Evolutionary conservation across 2,797 vertebrate species (phyloP).

Genomic region (Phrynocephalus guinanensis): DNA sequence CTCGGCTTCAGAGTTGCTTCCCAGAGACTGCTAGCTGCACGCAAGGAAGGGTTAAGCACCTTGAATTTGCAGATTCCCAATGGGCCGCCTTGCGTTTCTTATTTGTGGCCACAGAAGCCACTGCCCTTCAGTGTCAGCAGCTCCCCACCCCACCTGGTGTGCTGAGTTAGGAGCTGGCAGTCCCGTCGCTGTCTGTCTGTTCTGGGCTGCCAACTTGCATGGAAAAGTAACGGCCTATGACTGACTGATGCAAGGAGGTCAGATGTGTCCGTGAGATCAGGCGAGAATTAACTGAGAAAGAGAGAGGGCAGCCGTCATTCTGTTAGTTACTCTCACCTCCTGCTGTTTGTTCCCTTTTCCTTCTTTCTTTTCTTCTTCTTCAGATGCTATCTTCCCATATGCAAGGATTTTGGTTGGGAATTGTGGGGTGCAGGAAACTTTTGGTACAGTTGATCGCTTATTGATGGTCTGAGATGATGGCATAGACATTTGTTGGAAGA

Average conservation of each 20-base stretch:
- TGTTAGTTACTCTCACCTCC: not conserved
- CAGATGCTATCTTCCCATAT: no score
- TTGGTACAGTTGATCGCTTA: no score
- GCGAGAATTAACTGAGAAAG: not conserved
- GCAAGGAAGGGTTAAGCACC: not conserved
- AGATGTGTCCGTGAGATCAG: not conserved
- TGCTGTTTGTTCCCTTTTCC: not conserved
- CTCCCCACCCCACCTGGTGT: not conserved
- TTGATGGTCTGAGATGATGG: no score
- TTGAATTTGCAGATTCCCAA: not conserved
- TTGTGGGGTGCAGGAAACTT: no score
- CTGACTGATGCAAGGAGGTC: conserved; percentile 25
- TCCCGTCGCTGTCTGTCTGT: conserved; percentile 19
- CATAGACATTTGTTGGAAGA: no score
- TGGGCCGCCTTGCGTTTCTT: not conserved
- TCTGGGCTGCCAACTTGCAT: not conserved
- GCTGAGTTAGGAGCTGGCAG: conserved; percentile 3
- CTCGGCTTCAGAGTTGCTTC: not conserved
- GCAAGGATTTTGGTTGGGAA: not conserved
- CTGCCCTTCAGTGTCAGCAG: not conserved
- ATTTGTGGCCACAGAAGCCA: not conserved
- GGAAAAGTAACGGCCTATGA: conserved; percentile 4
- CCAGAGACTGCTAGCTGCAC: not conserved
- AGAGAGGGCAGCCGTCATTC: not conserved
- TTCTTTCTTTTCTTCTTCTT: not conserved